Conservation (phyloP, 2,797 vertebrate genomes). For the Microhierax caerulescens region DNA sequence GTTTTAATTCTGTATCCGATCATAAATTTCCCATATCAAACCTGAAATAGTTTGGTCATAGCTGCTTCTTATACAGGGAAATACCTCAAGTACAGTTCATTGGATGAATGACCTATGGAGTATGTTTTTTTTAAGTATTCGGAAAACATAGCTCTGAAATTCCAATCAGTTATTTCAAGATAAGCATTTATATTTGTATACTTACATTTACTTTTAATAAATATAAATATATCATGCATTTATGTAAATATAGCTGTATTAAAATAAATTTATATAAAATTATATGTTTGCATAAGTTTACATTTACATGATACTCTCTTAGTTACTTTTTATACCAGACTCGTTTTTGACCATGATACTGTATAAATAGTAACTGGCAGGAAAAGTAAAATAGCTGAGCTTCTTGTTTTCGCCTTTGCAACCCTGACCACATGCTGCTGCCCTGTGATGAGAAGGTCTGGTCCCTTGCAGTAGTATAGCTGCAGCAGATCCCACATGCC, state of each 20-base stretch:
- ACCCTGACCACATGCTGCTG: background rate
- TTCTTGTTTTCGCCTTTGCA: background rate
- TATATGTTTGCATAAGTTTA: background rate
- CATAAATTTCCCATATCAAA: background rate
- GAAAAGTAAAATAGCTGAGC: background rate
- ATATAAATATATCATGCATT: background rate
- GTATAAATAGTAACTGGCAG: background rate
- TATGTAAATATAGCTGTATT: background rate
- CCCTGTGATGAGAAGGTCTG: background rate
- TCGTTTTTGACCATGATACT: background rate
- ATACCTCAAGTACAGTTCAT: background rate
- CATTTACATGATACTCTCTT: background rate
- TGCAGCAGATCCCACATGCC: background rate
- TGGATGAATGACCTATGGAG: background rate
- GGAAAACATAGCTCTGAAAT: background rate
- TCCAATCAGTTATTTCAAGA: background rate
- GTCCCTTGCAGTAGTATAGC: rapidly evolving
- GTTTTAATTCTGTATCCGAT: background rate
- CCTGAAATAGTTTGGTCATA: background rate
- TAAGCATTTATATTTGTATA: background rate
- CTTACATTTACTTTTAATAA: background rate
- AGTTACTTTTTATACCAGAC: background rate
- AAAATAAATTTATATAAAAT: background rate
- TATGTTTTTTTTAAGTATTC: background rate
- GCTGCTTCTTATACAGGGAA: background rate